phyloP scores from a whole-genome alignment of 1,140 invertebrate species.

The Luehdorfia chinensis region DNA sequence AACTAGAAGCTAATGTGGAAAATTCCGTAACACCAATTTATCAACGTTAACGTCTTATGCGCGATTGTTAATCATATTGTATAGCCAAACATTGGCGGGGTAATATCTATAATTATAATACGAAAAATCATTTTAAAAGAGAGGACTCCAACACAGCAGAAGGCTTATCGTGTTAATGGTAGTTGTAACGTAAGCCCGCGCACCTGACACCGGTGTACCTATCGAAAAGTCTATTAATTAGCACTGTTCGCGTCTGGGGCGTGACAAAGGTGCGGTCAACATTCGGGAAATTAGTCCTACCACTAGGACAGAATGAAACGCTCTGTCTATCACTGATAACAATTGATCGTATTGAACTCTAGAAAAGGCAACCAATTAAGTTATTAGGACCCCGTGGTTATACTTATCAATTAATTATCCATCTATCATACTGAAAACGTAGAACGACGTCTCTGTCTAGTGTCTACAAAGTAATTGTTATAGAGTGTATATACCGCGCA shows the following conservation, averaged over 20 bases:
- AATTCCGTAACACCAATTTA: constrained; percentile 31
- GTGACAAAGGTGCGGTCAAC: constrained; percentile 62
- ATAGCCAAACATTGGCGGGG: constrained; percentile 38
- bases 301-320: constrained; percentile 39
- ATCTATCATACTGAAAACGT: no score
- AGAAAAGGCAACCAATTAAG: constrained; percentile 52
- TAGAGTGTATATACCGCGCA: no score
- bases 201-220: constrained; percentile 27
- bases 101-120: constrained; percentile 28
- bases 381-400: constrained; percentile 55
- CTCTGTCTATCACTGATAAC: constrained; percentile 36
- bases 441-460: no score
- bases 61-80: constrained; percentile 45
- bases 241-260: constrained; percentile 40
- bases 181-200: constrained; percentile 44
- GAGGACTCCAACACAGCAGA: constrained; percentile 20
- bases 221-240: constrained; percentile 71
- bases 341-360: constrained; percentile 56
- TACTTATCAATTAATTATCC: constrained; percentile 42
- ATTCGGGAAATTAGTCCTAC: constrained; percentile 71
- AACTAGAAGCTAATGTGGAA: constrained; percentile 31
- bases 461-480: no score
- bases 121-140: constrained; percentile 32
- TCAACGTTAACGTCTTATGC: constrained; percentile 32
- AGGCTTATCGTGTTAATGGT: constrained; percentile 59